phyloP scores from a whole-genome alignment of 2,888 invertebrate species.

The Meiosimyza platycephala region DNA sequence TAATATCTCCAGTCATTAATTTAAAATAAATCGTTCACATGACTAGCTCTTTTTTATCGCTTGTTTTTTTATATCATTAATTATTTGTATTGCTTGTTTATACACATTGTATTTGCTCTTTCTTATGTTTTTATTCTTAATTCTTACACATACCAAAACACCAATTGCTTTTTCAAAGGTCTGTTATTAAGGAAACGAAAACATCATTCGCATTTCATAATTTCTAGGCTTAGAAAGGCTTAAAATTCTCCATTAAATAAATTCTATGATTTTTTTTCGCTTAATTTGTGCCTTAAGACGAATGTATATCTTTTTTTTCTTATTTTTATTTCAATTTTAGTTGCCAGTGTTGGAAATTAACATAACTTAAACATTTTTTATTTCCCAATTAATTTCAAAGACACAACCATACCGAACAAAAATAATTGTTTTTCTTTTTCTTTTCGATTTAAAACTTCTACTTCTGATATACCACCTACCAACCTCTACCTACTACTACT shows the following conservation, averaged over 20 bases:
- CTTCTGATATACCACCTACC: slow-evolving; percentile 45
- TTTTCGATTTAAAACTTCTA: slow-evolving; percentile 51
- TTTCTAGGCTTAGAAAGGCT: no score
- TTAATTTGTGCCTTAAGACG: slow-evolving; percentile 15
- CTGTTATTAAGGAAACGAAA: no score
- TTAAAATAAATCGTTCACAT: neutral
- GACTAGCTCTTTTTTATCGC: neutral
- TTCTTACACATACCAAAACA: neutral
- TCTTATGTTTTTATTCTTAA: neutral
- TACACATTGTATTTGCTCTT: neutral
- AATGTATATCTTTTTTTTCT: slow-evolving; percentile 18
- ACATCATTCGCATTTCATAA: no score
- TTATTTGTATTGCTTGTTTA: neutral
- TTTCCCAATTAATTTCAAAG: slow-evolving; percentile 33
- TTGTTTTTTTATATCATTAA: neutral
- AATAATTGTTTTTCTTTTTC: slow-evolving; percentile 52
- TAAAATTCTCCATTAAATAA: no score
- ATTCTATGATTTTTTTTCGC: neutral
- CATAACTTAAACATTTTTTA: slow-evolving; percentile 29
- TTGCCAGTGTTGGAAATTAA: slow-evolving; percentile 39
- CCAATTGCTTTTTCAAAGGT: no score
- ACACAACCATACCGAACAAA: slow-evolving; percentile 44
- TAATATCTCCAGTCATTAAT: neutral
- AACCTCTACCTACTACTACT: slow-evolving; percentile 41
- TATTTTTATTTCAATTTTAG: slow-evolving; percentile 49